phyloP scores from a whole-genome alignment of 2,888 invertebrate genomes.

The Halictus ligatus region DNA sequence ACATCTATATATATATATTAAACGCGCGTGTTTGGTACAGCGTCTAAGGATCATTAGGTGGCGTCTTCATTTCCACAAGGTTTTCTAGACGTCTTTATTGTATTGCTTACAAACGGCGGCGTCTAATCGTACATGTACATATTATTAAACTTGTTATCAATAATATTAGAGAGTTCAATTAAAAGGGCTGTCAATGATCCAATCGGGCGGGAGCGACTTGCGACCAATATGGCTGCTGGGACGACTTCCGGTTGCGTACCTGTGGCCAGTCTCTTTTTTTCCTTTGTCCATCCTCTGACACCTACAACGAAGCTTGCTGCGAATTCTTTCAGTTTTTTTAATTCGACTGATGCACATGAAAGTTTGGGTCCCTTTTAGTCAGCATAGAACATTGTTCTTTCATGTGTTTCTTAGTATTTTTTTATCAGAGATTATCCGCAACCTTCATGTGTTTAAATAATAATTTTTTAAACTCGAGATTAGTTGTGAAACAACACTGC shows the following conservation, averaged over 20 bases:
- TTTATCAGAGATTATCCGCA: background rate
- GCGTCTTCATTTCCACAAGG: slow-evolving; percentile 69
- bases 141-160: slow-evolving; percentile 72
- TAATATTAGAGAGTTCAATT: slow-evolving; percentile 77
- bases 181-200: slow-evolving; percentile 68
- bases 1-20: slow-evolving; percentile 67
- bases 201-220: slow-evolving; percentile 10
- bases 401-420: background rate
- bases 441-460: background rate
- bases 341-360: background rate
- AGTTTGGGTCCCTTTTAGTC: background rate
- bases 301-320: background rate
- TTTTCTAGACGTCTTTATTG: slow-evolving; percentile 74
- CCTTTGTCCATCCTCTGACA: background rate
- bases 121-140: slow-evolving; percentile 76
- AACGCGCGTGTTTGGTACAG: slow-evolving; percentile 55
- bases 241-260: slow-evolving; percentile 12
- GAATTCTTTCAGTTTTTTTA: background rate
- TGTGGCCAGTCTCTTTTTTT: slow-evolving; percentile 15
- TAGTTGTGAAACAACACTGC: background rate
- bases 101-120: slow-evolving; percentile 70
- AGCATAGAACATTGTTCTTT: background rate
- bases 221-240: background rate
- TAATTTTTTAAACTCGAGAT: background rate
- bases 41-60: slow-evolving; percentile 59